Conservation (phyloP, 1,140 invertebrate genomes). For the Cydia amplana region DNA sequence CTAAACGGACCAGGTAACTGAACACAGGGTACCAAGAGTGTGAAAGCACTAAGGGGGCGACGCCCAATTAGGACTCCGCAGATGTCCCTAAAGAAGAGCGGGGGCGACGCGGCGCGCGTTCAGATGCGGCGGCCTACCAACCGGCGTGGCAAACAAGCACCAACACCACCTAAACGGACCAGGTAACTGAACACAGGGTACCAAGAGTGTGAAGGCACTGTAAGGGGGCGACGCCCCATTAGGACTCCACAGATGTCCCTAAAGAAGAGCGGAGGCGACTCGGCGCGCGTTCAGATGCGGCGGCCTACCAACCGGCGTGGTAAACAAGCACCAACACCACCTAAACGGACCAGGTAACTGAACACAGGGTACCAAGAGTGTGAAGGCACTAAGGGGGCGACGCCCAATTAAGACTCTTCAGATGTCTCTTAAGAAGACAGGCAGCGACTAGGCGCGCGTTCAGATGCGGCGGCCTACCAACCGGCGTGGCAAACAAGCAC, state of each 20-base stretch:
- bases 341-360: conserved; percentile 93
- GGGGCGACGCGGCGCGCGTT: conserved; percentile 36
- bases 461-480: conserved; percentile 93
- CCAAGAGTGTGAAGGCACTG: conserved; percentile 35
- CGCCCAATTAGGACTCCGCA: conserved; percentile 82
- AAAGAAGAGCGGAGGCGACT: conserved; percentile 78
- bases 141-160: conserved; percentile 95
- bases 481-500: conserved; percentile 95
- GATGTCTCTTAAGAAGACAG: conserved; percentile 86
- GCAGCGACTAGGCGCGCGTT: no score
- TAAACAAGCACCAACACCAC: conserved; percentile 96
- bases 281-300: conserved; percentile 83
- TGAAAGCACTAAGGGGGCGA: conserved; percentile 74
- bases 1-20: conserved; percentile 92
- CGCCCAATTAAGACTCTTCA: conserved; percentile 81
- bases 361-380: not conserved
- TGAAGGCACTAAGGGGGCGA: conserved; percentile 74
- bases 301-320: conserved; percentile 92
- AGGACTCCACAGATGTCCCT: conserved; percentile 84
- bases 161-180: conserved; percentile 95
- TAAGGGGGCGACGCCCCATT: conserved; percentile 80
- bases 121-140: conserved; percentile 93
- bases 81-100: conserved; percentile 83
- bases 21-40: not conserved
- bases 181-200: conserved; percentile 81